Evolutionary conservation across 2,797 vertebrate genomes (phyloP), one percentile per base, ranked within the genome.

Genomic region (Ptychadena robeensis): DNA sequence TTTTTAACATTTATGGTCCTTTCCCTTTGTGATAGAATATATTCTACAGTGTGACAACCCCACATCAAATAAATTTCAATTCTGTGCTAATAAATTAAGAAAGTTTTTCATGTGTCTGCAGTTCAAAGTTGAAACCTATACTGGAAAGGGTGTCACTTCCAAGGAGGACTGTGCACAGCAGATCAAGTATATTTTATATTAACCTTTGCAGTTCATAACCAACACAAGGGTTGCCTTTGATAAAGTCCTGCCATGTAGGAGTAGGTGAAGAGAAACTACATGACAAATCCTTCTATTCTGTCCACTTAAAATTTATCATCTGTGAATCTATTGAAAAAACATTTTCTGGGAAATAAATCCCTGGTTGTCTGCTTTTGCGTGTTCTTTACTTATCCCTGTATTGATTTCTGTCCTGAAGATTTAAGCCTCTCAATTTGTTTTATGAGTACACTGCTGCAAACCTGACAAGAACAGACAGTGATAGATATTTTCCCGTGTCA

Each of bases 341-440:
- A 89, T 88, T 91, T 91, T 89, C 89, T 86, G 81, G 86, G 90
- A 89, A 92, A 92, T 91, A 91, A 92, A 92, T 91, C 89, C 89
- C 83, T 86, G 89, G 79, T 85, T 87, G 86, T 88, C 71, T 73
- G 87, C 88, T 89, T 89, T 88, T 84, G 88, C 87, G 90, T 88
- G 87, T 87, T 86, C 88, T 91, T 89, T 87, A 86, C 87, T 90
- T 89, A 90, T 90, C 86, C 86, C 87, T 87, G 84, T 88, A 88
- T 87, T 88, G 89, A 90, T 91, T 91, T 91, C 88, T 88, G 88
- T 89, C 89, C 87, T 8, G 0, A 82, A 91, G 89, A 89, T 88
- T 89, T 90, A 90, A 89, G 88, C 88, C 89, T 93, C 89, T 88
- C 89, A 81, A 85, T 90, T 90, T 89, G 89, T 91, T 92, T 90